These are phyloP conservation scores for Mesorhabditis sp. DNA, from an alignment of 2,888 invertebrate genomes.

Conservation along the genomic window DNA sequence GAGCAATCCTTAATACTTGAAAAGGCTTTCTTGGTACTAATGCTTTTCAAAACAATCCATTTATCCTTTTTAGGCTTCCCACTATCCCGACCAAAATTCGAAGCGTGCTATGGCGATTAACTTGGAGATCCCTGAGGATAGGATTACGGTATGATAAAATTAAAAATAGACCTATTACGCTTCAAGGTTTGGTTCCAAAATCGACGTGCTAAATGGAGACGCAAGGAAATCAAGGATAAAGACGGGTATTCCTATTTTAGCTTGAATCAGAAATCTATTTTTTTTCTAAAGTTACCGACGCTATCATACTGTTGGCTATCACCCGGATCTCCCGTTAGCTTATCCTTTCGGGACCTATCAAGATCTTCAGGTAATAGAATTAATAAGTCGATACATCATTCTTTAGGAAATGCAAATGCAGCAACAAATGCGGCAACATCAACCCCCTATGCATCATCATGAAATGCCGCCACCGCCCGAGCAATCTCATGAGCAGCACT, in stretches of 20 bases:
- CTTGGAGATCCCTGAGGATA: not conserved
- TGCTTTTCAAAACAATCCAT: not conserved
- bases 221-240: conserved; percentile 1
- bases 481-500: no score
- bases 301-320: no score
- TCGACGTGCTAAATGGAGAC: conserved; percentile 1
- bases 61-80: not conserved
- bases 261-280: not conserved
- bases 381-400: no score
- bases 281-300: no score
- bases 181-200: not conserved
- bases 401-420: no score
- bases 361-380: no score
- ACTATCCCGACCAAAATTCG: conserved; percentile 4
- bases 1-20: not conserved
- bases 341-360: no score
- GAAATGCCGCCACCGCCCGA: no score
- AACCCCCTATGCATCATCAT: no score
- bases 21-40: not conserved
- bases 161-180: not conserved
- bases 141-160: conserved; percentile 2
- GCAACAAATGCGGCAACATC: no score
- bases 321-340: no score
- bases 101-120: not conserved
- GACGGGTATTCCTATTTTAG: not conserved